Conservation (phyloP, 2,113 vertebrate species). For the Odocoileus virginianus region DNA sequence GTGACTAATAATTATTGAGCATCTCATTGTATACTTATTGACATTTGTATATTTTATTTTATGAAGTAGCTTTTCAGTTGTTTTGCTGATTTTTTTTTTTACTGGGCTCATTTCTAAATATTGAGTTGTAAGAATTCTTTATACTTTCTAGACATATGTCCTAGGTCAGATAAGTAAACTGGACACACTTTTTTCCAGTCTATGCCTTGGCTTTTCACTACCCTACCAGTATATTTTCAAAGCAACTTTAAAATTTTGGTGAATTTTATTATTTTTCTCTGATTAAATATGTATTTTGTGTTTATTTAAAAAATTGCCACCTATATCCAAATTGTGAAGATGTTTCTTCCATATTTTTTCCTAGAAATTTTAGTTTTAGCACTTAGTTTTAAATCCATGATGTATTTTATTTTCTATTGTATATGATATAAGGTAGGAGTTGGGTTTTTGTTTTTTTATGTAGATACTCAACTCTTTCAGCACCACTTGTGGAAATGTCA, state of each 20-base stretch:
- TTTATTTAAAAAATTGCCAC: background rate
- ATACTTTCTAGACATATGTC: background rate
- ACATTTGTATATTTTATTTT: background rate
- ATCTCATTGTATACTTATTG: background rate
- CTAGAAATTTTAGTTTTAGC: background rate
- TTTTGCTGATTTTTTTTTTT: background rate
- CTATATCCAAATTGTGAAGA: background rate
- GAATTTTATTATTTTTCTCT: background rate
- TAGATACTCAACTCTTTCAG: background rate
- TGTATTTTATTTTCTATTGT: background rate
- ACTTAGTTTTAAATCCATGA: background rate
- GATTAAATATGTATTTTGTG: background rate
- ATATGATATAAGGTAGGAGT: background rate
- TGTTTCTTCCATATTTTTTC: background rate
- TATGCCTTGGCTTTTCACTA: background rate
- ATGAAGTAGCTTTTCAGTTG: background rate
- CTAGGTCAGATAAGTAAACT: background rate
- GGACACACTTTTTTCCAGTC: background rate
- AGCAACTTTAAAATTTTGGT: background rate
- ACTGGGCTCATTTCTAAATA: background rate
- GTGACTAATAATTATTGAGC: background rate
- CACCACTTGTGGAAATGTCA: background rate
- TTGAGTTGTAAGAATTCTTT: background rate
- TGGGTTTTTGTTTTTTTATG: background rate
- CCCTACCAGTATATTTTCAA: background rate